Evolutionary conservation across 92 coral and sea anemone genomes (phyloP).

Genomic region (Siderastrea siderea): DNA sequence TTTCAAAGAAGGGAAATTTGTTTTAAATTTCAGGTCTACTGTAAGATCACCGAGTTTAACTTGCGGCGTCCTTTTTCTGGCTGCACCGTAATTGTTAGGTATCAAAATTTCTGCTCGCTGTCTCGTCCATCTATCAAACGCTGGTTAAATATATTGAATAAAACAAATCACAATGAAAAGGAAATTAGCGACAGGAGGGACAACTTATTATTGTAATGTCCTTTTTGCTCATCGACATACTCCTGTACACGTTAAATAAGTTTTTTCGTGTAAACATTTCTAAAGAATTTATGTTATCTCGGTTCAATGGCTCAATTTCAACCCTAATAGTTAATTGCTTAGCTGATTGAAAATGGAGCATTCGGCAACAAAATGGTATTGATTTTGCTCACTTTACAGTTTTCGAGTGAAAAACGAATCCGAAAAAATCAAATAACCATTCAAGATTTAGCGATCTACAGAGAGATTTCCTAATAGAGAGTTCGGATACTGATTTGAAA

Average conservation of each 20-base stretch:
- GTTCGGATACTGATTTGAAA: neutral
- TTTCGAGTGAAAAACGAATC: neutral
- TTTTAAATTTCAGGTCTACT: neutral
- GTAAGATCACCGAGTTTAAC: neutral
- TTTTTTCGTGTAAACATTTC: neutral
- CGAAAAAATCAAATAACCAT: neutral
- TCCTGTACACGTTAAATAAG: neutral
- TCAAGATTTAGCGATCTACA: slow-evolving; percentile 2
- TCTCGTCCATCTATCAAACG: neutral
- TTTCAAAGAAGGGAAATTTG: neutral
- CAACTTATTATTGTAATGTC: neutral
- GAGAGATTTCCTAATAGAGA: slow-evolving; percentile 36
- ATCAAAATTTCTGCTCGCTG: slow-evolving; percentile 9
- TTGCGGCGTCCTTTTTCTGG: neutral
- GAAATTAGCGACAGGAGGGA: neutral
- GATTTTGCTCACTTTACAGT: neutral
- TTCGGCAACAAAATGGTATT: neutral
- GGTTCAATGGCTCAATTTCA: slow-evolving; percentile 11
- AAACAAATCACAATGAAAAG: neutral
- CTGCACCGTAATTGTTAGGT: neutral
- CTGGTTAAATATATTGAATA: neutral
- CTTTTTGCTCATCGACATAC: neutral
- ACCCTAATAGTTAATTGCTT: neutral
- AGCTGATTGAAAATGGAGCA: neutral
- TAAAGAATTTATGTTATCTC: neutral